Percentiles rank a stretch among this genome's conserved stretches.
phyloP scores from a whole-genome alignment of 2,113 vertebrate species.

The Eublepharis macularius region DNA sequence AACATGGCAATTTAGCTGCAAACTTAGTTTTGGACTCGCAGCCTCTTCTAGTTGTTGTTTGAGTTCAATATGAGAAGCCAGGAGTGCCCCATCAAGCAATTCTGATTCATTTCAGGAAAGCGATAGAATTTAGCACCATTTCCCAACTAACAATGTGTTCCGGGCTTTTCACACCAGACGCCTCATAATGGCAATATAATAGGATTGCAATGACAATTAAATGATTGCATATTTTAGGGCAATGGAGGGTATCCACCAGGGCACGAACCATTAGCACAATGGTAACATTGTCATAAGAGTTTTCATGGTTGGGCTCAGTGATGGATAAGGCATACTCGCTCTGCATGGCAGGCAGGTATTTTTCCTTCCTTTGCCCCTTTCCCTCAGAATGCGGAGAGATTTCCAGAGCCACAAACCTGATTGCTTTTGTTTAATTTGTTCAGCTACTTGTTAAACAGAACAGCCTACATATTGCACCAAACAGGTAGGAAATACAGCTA shows the following conservation, averaged over 20 bases:
- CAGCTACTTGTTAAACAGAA: accelerated
- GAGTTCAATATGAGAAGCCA: slow-evolving; percentile 46
- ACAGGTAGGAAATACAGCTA: background rate
- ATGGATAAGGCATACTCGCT: slow-evolving; percentile 28
- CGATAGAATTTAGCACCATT: slow-evolving; percentile 65
- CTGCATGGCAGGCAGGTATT: slow-evolving; percentile 43
- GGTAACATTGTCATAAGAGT: slow-evolving; percentile 44
- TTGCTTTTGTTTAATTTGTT: background rate
- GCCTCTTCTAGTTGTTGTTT: slow-evolving; percentile 41
- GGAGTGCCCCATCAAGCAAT: slow-evolving; percentile 65
- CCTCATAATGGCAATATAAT: slow-evolving; percentile 74
- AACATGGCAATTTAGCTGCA: no score
- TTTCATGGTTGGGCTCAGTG: slow-evolving; percentile 53
- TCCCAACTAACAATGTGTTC: slow-evolving; percentile 72
- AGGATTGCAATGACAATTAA: slow-evolving; percentile 78
- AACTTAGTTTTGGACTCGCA: background rate
- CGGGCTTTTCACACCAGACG: slow-evolving; percentile 69
- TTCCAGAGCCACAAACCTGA: accelerated
- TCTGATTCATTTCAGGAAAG: slow-evolving; percentile 70
- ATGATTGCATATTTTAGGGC: slow-evolving; percentile 74
- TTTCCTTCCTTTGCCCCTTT: background rate
- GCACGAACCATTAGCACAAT: slow-evolving; percentile 67
- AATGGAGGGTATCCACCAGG: slow-evolving; percentile 67
- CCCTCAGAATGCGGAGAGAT: background rate
- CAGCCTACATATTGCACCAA: accelerated